These are phyloP conservation scores for Lepilemur septentrionalis DNA, from an alignment of 2,797 vertebrate genomes.

Conservation along the genomic window DNA sequence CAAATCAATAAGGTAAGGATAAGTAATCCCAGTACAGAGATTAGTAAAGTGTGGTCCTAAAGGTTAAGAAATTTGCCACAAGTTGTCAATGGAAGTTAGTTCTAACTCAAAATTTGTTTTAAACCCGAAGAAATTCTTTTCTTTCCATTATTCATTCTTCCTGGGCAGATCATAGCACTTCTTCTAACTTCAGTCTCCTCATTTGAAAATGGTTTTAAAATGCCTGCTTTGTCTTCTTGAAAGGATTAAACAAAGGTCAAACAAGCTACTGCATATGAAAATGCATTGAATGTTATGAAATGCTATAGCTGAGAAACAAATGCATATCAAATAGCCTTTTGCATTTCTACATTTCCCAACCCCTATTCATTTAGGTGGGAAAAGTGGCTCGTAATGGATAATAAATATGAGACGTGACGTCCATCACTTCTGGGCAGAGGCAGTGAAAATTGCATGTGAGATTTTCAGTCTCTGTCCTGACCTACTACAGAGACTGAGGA, in stretches of 20 bases:
- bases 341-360: background rate
- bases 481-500: background rate
- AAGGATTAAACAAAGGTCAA: background rate
- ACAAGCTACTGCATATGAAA: background rate
- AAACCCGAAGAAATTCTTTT: background rate
- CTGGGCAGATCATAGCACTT: background rate
- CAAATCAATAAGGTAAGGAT: background rate
- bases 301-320: background rate
- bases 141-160: background rate
- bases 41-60: background rate
- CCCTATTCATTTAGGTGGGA: background rate
- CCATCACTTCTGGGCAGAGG: background rate
- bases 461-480: background rate
- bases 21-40: background rate
- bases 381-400: background rate
- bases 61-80: conserved; percentile 2
- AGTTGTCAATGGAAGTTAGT: background rate
- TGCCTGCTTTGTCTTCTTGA: background rate
- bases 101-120: conserved; percentile 24
- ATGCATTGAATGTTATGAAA: background rate
- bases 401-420: background rate
- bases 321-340: background rate
- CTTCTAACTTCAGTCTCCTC: conserved; percentile 2
- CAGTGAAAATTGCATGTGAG: background rate
- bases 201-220: conserved; percentile 29